Percentiles rank a stretch among this genome's conserved stretches.
phyloP scores from a whole-genome alignment of 2,113 vertebrate genomes.

The Psilopogon haemacephalus region DNA sequence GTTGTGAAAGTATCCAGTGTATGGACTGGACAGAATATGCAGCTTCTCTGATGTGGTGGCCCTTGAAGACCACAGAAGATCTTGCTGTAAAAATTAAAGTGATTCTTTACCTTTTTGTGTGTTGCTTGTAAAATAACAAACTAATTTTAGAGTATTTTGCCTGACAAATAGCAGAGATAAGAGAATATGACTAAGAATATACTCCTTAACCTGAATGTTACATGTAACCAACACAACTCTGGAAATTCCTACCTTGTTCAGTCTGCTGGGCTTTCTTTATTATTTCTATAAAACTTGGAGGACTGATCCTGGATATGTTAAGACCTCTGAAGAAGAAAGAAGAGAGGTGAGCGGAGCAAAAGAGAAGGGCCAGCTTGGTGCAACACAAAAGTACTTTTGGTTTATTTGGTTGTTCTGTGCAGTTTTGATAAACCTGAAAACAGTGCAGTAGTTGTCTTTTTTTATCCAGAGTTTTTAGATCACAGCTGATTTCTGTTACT shows the following conservation, averaged over 20 bases:
- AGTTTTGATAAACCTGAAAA: not conserved
- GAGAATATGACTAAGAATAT: not conserved
- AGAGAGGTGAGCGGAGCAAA: conserved; percentile 80
- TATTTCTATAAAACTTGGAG: conserved; percentile 88
- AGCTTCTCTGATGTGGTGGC: not conserved
- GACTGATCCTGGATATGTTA: conserved; percentile 88
- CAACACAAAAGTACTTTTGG: not conserved
- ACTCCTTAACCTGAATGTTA: conserved; percentile 81
- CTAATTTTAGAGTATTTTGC: not conserved
- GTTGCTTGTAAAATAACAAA: not conserved
- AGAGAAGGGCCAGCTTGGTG: not conserved
- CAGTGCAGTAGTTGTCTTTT: not conserved
- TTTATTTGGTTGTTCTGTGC: not conserved
- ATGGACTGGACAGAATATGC: not conserved
- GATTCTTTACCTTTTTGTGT: not conserved
- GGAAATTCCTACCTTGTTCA: conserved; percentile 80
- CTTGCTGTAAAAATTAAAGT: not conserved
- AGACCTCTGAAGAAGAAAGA: conserved; percentile 87
- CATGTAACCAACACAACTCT: conserved; percentile 70
- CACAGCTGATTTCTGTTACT: not conserved
- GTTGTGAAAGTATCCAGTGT: not conserved
- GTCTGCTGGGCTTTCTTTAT: conserved; percentile 81
- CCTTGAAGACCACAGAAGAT: not conserved
- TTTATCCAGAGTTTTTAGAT: not conserved
- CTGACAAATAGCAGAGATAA: not conserved